These are phyloP conservation scores for Bucorvus abyssinicus DNA, from an alignment of 2,797 vertebrate genomes.

Conservation along the genomic window DNA sequence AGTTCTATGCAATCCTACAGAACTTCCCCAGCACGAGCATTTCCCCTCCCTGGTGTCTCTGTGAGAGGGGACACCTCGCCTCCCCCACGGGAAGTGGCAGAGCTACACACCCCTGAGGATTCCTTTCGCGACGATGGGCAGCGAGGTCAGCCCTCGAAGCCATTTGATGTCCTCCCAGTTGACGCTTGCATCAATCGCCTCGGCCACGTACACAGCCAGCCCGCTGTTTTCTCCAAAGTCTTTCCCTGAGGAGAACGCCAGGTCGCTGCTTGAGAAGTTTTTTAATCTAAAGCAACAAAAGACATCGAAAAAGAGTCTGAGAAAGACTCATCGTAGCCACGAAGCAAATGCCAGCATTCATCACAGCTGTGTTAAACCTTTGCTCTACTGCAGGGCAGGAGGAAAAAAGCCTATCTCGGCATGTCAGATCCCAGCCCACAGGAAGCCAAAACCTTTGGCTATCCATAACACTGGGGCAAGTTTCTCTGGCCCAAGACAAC, in stretches of 20 bases:
- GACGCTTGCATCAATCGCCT: slow-evolving; percentile 85
- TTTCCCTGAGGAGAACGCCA: slow-evolving; percentile 85
- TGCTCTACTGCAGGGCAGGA: not conserved
- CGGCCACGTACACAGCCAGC: slow-evolving; percentile 83
- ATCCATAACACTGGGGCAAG: not conserved
- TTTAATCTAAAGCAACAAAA: slow-evolving; percentile 81
- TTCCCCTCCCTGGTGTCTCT: not conserved
- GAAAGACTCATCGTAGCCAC: fast-evolving
- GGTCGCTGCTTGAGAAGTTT: slow-evolving; percentile 86
- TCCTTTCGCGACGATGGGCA: slow-evolving; percentile 86
- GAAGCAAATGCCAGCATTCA: not conserved
- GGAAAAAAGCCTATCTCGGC: not conserved
- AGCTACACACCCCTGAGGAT: slow-evolving; percentile 81
- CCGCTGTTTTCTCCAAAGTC: slow-evolving; percentile 86
- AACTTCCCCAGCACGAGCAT: not conserved
- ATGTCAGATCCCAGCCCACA: not conserved
- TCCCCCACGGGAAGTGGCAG: not conserved
- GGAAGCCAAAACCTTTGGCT: not conserved
- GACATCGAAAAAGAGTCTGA: not conserved
- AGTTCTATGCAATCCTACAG: not conserved
- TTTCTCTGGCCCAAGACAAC: not conserved
- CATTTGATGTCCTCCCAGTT: slow-evolving; percentile 88
- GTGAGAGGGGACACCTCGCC: fast-evolving
- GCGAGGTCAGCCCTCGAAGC: slow-evolving; percentile 81
- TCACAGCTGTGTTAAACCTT: not conserved